These are phyloP conservation scores for Aplodontia rufa DNA, from an alignment of 2,113 vertebrate genomes.

Conservation along the genomic window DNA sequence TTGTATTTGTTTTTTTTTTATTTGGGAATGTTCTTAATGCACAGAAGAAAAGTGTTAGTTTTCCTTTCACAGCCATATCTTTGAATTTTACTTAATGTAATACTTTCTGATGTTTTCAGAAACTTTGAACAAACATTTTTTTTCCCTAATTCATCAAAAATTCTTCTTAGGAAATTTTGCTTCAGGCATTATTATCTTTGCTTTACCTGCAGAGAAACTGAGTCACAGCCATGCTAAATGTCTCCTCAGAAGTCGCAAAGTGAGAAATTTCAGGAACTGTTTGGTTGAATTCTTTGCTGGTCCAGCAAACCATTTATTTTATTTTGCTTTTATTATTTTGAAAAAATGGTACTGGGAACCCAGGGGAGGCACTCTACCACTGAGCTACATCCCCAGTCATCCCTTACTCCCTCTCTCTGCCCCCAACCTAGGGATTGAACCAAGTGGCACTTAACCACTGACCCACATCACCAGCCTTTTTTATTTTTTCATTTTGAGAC, in stretches of 20 bases:
- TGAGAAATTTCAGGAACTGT: not conserved
- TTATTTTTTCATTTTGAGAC: no score
- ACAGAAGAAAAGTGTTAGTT: not conserved
- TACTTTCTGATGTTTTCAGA: conserved; percentile 6
- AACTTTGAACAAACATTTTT: not conserved
- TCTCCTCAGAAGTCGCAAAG: not conserved
- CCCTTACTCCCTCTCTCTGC: no score
- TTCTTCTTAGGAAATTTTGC: not conserved
- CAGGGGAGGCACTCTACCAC: no score
- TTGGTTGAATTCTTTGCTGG: not conserved
- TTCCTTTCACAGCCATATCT: not conserved
- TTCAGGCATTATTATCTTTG: not conserved
- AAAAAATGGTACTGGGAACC: no score
- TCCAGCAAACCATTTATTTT: not conserved
- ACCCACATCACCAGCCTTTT: no score
- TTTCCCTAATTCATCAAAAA: conserved; percentile 3
- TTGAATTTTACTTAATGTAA: not conserved
- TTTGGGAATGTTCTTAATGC: not conserved
- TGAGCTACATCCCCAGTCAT: no score
- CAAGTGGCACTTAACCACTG: no score
- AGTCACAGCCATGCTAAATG: not conserved
- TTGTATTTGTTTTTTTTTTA: not conserved
- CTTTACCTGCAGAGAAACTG: not conserved
- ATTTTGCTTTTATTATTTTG: no score
- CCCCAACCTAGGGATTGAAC: no score